These are phyloP conservation scores for Heterocephalus glaber DNA, from an alignment of 2,113 vertebrate species.

Conservation along the genomic window DNA sequence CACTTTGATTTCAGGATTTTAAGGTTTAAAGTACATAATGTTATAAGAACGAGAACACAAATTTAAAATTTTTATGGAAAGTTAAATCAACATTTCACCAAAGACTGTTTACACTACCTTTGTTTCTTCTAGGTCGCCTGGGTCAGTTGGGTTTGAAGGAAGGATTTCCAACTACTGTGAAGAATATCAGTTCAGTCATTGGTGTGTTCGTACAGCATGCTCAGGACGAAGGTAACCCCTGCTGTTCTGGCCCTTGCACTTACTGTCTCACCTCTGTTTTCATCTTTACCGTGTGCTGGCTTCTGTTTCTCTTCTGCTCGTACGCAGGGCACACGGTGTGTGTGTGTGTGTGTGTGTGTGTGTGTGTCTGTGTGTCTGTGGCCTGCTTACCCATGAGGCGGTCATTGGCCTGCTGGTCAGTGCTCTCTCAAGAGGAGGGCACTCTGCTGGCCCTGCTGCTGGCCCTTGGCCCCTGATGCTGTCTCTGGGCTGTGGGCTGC, in stretches of 20 bases:
- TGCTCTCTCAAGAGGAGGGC: not conserved
- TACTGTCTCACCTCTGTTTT: accelerated
- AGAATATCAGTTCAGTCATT: constrained; percentile 91
- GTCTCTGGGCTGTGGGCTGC: not conserved
- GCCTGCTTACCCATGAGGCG: not conserved
- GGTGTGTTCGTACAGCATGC: constrained; percentile 92
- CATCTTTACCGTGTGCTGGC: accelerated
- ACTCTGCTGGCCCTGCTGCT: not conserved
- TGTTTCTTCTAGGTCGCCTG: constrained; percentile 88
- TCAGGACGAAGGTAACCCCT: constrained; percentile 90
- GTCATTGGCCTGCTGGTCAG: accelerated
- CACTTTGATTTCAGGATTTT: not conserved
- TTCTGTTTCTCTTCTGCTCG: accelerated
- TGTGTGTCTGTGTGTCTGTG: too few relatives aligned
- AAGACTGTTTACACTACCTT: not conserved
- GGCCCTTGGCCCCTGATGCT: not conserved
- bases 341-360: accelerated
- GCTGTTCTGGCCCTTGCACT: too few relatives aligned
- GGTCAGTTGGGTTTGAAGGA: constrained; percentile 94
- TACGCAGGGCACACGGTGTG: accelerated
- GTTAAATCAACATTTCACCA: not conserved
- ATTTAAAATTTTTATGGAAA: not conserved
- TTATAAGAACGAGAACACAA: not conserved
- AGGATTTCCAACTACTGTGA: constrained; percentile 88
- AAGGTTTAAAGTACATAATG: not conserved